Evolutionary conservation across 1,140 invertebrate genomes (phyloP).

Genomic region (Lepidurus packardi): DNA sequence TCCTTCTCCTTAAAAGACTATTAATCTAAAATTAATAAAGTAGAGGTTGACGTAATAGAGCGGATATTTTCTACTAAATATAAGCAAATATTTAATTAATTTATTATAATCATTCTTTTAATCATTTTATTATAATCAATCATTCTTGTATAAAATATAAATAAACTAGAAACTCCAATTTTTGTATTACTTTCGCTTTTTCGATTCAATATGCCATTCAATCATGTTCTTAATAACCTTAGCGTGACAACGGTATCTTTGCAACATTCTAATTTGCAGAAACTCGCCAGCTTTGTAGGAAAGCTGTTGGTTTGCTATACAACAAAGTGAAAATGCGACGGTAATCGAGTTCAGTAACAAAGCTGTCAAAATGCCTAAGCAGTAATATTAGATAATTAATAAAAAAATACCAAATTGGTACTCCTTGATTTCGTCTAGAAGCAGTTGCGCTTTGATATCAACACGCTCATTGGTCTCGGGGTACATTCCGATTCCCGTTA

Average conservation of each 20-base stretch:
- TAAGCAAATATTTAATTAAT: too few relatives aligned
- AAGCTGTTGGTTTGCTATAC: neutral
- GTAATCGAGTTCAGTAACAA: neutral
- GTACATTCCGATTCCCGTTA: neutral
- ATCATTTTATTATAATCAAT: too few relatives aligned
- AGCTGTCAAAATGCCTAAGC: neutral
- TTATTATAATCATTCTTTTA: too few relatives aligned
- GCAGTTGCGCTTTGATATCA: neutral
- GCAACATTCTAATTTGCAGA: neutral
- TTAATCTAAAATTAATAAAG: too few relatives aligned
- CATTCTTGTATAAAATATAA: too few relatives aligned
- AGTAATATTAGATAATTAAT: neutral
- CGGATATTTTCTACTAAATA: too few relatives aligned
- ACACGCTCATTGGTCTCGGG: neutral
- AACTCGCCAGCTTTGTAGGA: neutral
- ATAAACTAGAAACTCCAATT: neutral
- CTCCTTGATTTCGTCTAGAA: neutral
- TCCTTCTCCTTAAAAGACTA: too few relatives aligned
- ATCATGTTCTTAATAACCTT: neutral
- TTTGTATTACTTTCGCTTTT: neutral
- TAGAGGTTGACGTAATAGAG: too few relatives aligned
- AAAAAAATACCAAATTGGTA: neutral
- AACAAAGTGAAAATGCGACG: conserved; percentile 1
- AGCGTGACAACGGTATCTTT: neutral
- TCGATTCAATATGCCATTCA: neutral